Evolutionary conservation across 2,888 invertebrate genomes (phyloP).

Genomic region (Drosophila cognata): DNA sequence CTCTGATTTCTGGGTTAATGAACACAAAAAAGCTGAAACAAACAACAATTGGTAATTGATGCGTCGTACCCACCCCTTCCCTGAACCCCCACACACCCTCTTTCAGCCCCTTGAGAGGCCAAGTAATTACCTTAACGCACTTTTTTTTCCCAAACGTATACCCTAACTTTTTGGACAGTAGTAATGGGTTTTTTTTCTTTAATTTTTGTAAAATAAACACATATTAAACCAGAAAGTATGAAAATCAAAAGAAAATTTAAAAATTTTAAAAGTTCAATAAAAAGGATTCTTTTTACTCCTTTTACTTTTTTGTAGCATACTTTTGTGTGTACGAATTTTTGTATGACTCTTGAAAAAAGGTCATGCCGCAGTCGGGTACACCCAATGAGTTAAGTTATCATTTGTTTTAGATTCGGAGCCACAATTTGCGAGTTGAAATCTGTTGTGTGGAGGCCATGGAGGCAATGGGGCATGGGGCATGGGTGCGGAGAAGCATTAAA

Average conservation of each 20-base stretch:
- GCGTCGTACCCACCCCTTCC: slow-evolving; percentile 27
- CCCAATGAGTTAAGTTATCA: background rate
- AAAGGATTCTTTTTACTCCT: background rate
- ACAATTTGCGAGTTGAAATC: slow-evolving; percentile 52
- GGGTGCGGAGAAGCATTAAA: slow-evolving; percentile 20
- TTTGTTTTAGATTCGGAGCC: slow-evolving; percentile 46
- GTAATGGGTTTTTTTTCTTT: background rate
- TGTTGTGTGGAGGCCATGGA: background rate
- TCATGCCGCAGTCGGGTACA: slow-evolving; percentile 19
- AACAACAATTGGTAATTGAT: slow-evolving; percentile 76
- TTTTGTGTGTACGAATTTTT: slow-evolving; percentile 1
- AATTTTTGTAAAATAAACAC: background rate
- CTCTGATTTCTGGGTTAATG: slow-evolving; percentile 71
- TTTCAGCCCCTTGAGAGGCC: slow-evolving; percentile 2
- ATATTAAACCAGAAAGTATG: background rate
- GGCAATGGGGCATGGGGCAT: background rate
- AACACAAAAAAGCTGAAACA: slow-evolving; percentile 45
- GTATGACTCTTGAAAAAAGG: background rate
- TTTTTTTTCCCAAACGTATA: slow-evolving; percentile 14
- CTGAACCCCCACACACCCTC: background rate
- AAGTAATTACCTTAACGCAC: slow-evolving; percentile 57
- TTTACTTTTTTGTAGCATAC: slow-evolving; percentile 5
- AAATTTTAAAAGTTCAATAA: background rate
- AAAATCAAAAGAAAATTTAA: background rate
- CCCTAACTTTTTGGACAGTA: background rate